phyloP scores from a whole-genome alignment of 1,140 invertebrate species.

The Potamilus streckersoni region DNA sequence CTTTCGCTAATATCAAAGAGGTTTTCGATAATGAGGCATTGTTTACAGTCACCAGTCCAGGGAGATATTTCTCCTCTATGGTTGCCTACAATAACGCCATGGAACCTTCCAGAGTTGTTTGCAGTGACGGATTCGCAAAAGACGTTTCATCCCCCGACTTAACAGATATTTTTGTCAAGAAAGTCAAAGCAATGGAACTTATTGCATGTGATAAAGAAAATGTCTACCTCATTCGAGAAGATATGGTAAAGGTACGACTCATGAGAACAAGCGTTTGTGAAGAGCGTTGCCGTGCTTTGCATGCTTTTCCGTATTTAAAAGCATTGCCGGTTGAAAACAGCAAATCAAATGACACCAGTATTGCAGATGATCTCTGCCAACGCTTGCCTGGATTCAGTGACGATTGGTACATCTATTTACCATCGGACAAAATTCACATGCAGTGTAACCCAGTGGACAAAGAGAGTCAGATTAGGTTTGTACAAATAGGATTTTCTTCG shows the following conservation, averaged over 20 bases:
- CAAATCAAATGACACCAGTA: slow-evolving; percentile 1
- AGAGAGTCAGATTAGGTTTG: slow-evolving; percentile 36
- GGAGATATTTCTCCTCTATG: slow-evolving; percentile 22
- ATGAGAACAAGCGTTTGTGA: slow-evolving; percentile 1
- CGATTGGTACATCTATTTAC: slow-evolving; percentile 20
- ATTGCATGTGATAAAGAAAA: slow-evolving; percentile 25
- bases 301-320: not conserved
- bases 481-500: slow-evolving; percentile 27
- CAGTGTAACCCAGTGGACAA: slow-evolving; percentile 22
- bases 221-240: slow-evolving; percentile 30
- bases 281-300: not conserved
- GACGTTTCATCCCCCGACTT: slow-evolving; percentile 25
- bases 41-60: slow-evolving; percentile 20
- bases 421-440: slow-evolving; percentile 25
- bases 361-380: slow-evolving; percentile 16
- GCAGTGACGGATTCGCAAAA: slow-evolving; percentile 38
- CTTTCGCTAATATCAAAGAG: not conserved
- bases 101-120: slow-evolving; percentile 34
- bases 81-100: slow-evolving; percentile 43
- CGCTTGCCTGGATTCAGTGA: not conserved
- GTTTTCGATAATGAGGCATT: slow-evolving; percentile 4
- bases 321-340: slow-evolving; percentile 3
- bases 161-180: slow-evolving; percentile 22
- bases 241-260: slow-evolving; percentile 26
- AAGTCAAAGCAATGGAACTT: slow-evolving; percentile 11